A percentile compares a stretch with the other conserved stretches of the same genome.
phyloP scores from a whole-genome alignment of 2,888 invertebrate species.

The Hydroisotoma schaefferi region DNA sequence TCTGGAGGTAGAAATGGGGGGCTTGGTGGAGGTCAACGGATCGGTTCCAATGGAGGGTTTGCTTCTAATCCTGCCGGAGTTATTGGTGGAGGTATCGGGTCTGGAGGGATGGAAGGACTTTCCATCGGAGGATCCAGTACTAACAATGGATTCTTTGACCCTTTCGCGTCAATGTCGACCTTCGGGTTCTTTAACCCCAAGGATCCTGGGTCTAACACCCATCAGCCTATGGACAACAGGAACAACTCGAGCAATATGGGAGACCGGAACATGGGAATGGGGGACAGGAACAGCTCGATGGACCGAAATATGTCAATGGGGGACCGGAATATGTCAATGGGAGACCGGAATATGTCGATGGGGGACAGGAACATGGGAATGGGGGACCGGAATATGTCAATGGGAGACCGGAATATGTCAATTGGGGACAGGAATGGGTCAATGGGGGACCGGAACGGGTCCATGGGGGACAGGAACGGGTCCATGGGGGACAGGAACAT shows the following conservation, averaged over 20 bases:
- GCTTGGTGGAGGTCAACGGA: constrained; percentile 18
- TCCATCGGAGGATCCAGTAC: constrained; percentile 39
- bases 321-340: no score
- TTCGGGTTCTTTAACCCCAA: constrained; percentile 48
- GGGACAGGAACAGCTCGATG: background rate
- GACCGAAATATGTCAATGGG: no score
- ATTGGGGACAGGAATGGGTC: no score
- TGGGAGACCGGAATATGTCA: no score
- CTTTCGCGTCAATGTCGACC: constrained; percentile 45
- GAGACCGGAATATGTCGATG: constrained; percentile 13
- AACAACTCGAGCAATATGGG: constrained; percentile 16
- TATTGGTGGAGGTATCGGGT: constrained; percentile 25
- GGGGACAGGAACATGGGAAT: constrained; percentile 15
- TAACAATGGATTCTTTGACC: constrained; percentile 38
- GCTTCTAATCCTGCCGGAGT: no score
- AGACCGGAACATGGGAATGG: background rate
- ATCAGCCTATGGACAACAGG: constrained; percentile 4
- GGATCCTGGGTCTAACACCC: constrained; percentile 33
- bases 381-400: no score
- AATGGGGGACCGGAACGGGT: no score
- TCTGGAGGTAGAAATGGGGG: constrained; percentile 18
- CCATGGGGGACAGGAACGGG: background rate
- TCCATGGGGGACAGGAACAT: background rate
- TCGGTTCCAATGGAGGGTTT: constrained; percentile 12
- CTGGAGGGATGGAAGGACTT: constrained; percentile 51